Evolutionary conservation across 2,113 vertebrate species (phyloP).

Genomic region (Syngnathus floridae): DNA sequence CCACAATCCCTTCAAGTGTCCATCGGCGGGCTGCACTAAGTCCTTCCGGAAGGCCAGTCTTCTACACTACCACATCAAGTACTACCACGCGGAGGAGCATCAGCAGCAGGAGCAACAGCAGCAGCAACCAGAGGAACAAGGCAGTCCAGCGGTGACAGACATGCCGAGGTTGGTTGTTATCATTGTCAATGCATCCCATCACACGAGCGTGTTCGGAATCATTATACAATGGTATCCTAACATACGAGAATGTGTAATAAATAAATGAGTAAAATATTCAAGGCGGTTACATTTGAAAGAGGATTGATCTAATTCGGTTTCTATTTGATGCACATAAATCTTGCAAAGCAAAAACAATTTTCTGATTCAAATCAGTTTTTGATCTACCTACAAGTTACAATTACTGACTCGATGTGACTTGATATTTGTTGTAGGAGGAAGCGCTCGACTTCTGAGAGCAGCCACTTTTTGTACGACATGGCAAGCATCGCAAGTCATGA

Average conservation of each 20-base stretch:
- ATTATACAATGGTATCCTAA: too few species aligned
- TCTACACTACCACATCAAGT: slow-evolving; percentile 96
- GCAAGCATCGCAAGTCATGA: slow-evolving; percentile 55
- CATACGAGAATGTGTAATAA: too few species aligned
- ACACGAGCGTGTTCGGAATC: too few species aligned
- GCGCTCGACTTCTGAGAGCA: slow-evolving; percentile 66
- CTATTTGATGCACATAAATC: too few species aligned
- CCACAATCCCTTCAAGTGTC: slow-evolving; percentile 92
- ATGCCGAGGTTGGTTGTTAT: slow-evolving; percentile 34
- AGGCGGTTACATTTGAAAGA: too few species aligned
- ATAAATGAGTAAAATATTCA: too few species aligned
- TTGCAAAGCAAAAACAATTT: too few species aligned
- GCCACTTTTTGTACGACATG: slow-evolving; percentile 61
- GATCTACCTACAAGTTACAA: too few species aligned
- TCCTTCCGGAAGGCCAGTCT: slow-evolving; percentile 93
- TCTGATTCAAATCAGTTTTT: too few species aligned
- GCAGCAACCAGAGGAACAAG: slow-evolving; percentile 50
- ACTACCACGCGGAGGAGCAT: slow-evolving; percentile 87
- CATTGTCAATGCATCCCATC: background rate
- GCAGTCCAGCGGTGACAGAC: slow-evolving; percentile 58
- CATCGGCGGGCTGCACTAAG: slow-evolving; percentile 83
- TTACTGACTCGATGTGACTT: background rate
- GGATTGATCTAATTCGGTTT: too few species aligned
- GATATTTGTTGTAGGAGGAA: slow-evolving; percentile 67
- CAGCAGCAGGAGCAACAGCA: slow-evolving; percentile 33